Base-by-base conservation (phyloP, 2,797 vertebrate species). In the Oreortyx pictus region DNA sequence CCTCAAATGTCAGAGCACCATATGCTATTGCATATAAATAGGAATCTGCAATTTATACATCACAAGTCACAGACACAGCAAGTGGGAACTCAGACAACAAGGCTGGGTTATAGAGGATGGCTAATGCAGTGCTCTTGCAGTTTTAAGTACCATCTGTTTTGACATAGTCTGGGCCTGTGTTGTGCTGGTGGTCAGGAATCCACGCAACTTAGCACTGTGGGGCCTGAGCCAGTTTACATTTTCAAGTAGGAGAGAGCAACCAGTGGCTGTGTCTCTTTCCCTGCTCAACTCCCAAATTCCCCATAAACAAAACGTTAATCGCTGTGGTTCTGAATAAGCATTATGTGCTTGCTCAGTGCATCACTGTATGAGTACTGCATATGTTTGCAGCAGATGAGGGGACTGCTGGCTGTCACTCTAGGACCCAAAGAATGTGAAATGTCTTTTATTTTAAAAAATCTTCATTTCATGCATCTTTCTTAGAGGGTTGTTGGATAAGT, bases 111-210 rank as follows among this genome's bases (percentile, higher is more conserved):
- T 64, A 46, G 91, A 49, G 74, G 31, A 27, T 60, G 66, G 49
- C 44, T 79, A 22, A 74, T 74, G 81, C 62, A 3, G 68, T 18
- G 41, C 61, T 82, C 88, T 54, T 90, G 66, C 78, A 62, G 62
- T 88, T 73, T 0, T 31, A 68, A 80, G 68, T 56, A 17, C 91
- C 59, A 47, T 92, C 82, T 95, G 91, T 89, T 95, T 88, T 82
- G 86, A 90, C 66, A 83, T 27, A 71, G 75, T 54, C 86, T 89
- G 90, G 44, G 60, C 20, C 80, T 72, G 67, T 77, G 90, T 92
- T 89, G 66, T 54, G 5, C 76, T 89, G 80, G 39, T 83, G 80
- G 85, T 79, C 88, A 91, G 92, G 85, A 93, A 88, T 89, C 88
- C 80, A 20, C 13, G 12, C 56, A 91, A 84, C 73, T 62, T 39